Percentiles rank a stretch among this genome's conserved stretches.
Evolutionary conservation across 2,113 vertebrate genomes (phyloP).

Genomic region (Microcebus murinus): DNA sequence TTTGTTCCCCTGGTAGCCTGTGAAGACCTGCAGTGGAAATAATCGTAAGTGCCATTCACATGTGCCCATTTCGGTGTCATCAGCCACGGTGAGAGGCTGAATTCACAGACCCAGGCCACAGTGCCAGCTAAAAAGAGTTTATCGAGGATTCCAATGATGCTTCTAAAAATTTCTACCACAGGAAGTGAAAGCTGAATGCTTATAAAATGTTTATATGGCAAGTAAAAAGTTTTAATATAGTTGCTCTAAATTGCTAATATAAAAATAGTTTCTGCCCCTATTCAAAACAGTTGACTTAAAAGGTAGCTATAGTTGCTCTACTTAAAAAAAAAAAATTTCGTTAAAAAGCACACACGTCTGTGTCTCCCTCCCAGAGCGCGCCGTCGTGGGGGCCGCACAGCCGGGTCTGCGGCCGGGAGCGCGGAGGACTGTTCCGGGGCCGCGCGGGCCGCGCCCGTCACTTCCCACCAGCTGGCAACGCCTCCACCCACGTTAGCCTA

Average conservation of each 20-base stretch:
- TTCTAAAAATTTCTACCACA: background rate
- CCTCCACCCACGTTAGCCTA: background rate
- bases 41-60: background rate
- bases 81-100: background rate
- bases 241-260: background rate
- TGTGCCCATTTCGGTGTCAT: background rate
- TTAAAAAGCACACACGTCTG: background rate
- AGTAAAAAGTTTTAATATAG: background rate
- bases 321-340: background rate
- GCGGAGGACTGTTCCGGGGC: no score
- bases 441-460: background rate
- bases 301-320: background rate
- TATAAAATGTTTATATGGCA: background rate
- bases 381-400: no score
- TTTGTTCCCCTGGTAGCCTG: background rate
- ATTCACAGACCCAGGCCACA: background rate
- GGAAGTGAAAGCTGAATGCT: background rate
- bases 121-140: background rate
- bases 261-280: conserved; percentile 27
- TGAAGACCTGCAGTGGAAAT: background rate
- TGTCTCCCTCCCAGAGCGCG: no score
- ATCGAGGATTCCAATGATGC: background rate
- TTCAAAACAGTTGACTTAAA: background rate
- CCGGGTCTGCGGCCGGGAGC: background rate
- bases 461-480: background rate